These are phyloP conservation scores for Hipparchia semele DNA, from an alignment of 2,888 invertebrate species.

Conservation along the genomic window DNA sequence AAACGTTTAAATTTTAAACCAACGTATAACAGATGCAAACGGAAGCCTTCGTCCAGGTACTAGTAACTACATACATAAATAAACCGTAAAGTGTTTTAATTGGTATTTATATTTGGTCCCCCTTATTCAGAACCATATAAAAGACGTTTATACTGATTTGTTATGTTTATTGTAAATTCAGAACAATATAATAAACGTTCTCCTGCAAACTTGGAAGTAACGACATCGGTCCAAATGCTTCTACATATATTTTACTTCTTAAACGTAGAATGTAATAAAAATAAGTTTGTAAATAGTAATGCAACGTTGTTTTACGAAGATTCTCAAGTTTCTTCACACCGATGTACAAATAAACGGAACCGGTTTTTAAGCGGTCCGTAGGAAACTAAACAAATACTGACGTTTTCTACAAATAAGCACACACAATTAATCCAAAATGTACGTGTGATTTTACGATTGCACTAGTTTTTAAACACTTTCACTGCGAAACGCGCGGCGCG, in stretches of 20 bases:
- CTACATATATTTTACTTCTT: conserved; percentile 19
- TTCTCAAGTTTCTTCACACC: conserved; percentile 6
- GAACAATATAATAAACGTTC: no score
- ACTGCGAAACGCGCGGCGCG: conserved; percentile 53
- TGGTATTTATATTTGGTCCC: no score
- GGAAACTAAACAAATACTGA: conserved; percentile 17
- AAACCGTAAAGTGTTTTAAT: no score
- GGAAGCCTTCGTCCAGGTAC: no score
- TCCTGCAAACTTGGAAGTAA: background rate
- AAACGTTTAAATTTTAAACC: no score
- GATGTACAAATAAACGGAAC: conserved; percentile 3
- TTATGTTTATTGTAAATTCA: no score
- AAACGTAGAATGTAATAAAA: background rate
- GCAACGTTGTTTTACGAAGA: background rate
- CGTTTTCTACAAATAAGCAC: conserved; percentile 26
- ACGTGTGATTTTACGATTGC: conserved; percentile 27
- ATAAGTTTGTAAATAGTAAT: background rate
- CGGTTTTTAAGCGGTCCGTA: conserved; percentile 2
- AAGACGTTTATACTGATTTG: no score
- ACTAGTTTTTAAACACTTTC: conserved; percentile 37
- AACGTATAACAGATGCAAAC: no score
- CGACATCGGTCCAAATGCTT: no score
- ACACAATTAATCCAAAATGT: conserved; percentile 22
- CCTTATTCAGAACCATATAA: no score
- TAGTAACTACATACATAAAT: no score